These are phyloP conservation scores for Malachius bipustulatus DNA, from an alignment of 2,888 invertebrate genomes.

Conservation along the genomic window DNA sequence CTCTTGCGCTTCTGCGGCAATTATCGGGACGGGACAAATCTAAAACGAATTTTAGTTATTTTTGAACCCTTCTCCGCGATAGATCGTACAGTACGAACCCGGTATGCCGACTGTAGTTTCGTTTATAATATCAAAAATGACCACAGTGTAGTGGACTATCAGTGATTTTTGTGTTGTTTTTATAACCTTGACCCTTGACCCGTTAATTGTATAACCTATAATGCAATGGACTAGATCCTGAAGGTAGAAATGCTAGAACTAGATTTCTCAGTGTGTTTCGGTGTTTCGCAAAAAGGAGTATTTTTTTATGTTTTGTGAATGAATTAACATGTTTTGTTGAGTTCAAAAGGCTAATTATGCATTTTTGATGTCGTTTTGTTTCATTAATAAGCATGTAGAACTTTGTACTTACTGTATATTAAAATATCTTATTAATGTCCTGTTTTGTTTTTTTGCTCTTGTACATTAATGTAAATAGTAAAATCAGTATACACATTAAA, in stretches of 20 bases:
- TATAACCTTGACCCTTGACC: not conserved
- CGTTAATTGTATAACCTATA: not conserved
- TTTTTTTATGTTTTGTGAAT: not conserved
- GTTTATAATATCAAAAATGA: too few species aligned
- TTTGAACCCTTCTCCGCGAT: not conserved
- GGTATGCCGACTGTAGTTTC: not conserved
- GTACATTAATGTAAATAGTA: too few species aligned
- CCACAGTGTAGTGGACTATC: too few species aligned
- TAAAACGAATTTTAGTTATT: constrained; percentile 1
- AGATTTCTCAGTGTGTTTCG: not conserved
- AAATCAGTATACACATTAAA: too few species aligned
- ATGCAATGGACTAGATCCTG: not conserved
- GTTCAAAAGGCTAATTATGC: not conserved
- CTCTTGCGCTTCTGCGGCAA: not conserved
- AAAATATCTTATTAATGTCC: too few species aligned
- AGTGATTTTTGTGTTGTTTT: not conserved
- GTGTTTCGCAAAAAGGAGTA: too few species aligned
- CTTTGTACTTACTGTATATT: too few species aligned
- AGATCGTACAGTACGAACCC: not conserved
- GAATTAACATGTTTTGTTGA: not conserved
- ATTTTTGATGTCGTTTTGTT: not conserved
- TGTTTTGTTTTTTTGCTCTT: too few species aligned
- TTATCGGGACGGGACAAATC: constrained; percentile 2
- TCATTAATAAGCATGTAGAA: too few species aligned
- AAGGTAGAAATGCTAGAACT: too few species aligned